A percentile compares a stretch with the other conserved stretches of the same genome.
Evolutionary conservation across 2,888 invertebrate species (phyloP).

Genomic region (Andrena camellia): DNA sequence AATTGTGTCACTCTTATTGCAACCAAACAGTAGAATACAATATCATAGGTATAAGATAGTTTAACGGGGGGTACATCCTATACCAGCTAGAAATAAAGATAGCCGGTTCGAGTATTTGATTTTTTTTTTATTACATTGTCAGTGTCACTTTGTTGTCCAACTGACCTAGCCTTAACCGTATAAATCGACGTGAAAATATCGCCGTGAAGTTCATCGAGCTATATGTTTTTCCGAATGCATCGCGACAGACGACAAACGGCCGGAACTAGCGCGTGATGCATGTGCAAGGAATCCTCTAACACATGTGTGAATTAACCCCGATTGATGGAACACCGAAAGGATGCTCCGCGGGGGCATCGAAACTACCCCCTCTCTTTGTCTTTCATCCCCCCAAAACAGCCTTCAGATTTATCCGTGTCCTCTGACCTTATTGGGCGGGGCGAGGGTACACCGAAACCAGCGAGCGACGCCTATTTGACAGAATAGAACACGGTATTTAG

Average conservation of each 20-base stretch:
- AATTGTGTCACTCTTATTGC: background rate
- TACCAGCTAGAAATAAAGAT: background rate
- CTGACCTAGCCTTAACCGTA: constrained; percentile 7
- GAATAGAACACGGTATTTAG: constrained; percentile 72
- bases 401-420: constrained; percentile 64
- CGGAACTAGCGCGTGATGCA: constrained; percentile 67
- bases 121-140: constrained; percentile 16
- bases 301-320: constrained; percentile 69
- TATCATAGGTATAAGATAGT: background rate
- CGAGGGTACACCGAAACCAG: constrained; percentile 74
- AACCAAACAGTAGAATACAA: background rate
- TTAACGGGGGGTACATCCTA: background rate
- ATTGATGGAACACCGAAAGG: constrained; percentile 70
- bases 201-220: constrained; percentile 31
- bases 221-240: constrained; percentile 55
- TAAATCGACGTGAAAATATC: constrained; percentile 42
- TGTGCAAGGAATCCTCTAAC: constrained; percentile 72
- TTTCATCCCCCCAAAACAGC: constrained; percentile 42
- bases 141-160: constrained; percentile 39
- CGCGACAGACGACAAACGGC: constrained; percentile 51
- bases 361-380: constrained; percentile 21
- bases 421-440: constrained; percentile 76
- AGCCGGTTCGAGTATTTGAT: background rate
- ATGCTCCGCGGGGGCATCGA: constrained; percentile 66
- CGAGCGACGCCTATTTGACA: constrained; percentile 67